Evolutionary conservation across 2,888 invertebrate species (phyloP).

Genomic region (Dastarcus helophoroides): DNA sequence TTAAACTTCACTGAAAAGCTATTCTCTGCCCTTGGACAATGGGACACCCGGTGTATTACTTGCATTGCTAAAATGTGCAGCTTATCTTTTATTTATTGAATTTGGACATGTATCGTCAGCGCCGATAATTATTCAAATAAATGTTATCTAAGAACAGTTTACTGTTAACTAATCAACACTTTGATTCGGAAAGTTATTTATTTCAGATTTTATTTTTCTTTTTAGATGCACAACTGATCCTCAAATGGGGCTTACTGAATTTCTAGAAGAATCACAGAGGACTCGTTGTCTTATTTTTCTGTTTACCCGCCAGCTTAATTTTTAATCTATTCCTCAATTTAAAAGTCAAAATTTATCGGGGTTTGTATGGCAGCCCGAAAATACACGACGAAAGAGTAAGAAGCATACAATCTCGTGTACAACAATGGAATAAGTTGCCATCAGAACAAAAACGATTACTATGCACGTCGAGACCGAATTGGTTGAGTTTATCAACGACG

Average conservation of each 20-base stretch:
- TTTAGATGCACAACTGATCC: too few relatives aligned
- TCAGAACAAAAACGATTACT: constrained; percentile 40
- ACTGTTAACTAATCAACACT: too few relatives aligned
- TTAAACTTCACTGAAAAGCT: too few relatives aligned
- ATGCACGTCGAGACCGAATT: constrained; percentile 57
- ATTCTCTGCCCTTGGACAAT: too few relatives aligned
- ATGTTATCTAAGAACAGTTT: too few relatives aligned
- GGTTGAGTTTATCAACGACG: constrained; percentile 55
- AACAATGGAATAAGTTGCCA: constrained; percentile 43
- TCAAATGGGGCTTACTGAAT: constrained; percentile 36
- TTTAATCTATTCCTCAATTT: constrained; percentile 41
- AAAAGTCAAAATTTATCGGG: constrained; percentile 33
- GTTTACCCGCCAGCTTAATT: constrained; percentile 54
- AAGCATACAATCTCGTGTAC: constrained; percentile 42
- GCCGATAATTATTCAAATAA: too few relatives aligned
- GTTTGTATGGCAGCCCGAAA: constrained; percentile 32
- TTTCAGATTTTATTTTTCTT: too few relatives aligned
- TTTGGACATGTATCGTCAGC: too few relatives aligned
- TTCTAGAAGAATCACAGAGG: constrained; percentile 52
- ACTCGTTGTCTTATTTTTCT: constrained; percentile 51
- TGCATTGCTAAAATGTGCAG: too few relatives aligned
- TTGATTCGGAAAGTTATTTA: too few relatives aligned
- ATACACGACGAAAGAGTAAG: constrained; percentile 39
- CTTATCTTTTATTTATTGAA: too few relatives aligned
- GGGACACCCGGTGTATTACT: too few relatives aligned